Evolutionary conservation across 2,113 vertebrate genomes (phyloP).

Genomic region (Crotalus helleri): DNA sequence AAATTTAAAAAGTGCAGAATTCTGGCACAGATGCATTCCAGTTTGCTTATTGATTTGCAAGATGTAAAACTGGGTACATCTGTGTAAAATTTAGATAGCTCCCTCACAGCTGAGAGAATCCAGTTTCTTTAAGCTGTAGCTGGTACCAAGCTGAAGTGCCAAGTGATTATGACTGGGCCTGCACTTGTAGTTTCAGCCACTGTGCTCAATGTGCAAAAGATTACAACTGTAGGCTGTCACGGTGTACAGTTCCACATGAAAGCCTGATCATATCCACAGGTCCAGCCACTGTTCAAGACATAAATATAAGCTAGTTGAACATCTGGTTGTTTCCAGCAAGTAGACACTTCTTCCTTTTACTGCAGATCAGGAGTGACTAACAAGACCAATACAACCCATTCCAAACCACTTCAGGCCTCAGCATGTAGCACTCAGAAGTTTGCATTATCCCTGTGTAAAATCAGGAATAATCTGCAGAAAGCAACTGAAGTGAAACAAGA

Average conservation of each 20-base stretch:
- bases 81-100: background rate
- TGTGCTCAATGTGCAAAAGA: background rate
- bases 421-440: background rate
- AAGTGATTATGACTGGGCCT: background rate
- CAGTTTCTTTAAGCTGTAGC: background rate
- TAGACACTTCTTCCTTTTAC: background rate
- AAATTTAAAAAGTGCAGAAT: background rate
- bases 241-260: background rate
- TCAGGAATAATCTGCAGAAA: background rate
- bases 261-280: background rate
- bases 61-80: background rate
- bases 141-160: background rate
- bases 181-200: background rate
- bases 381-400: background rate
- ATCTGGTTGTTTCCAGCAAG: background rate
- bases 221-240: background rate
- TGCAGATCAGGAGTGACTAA: background rate
- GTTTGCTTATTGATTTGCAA: background rate
- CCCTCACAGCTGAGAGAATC: background rate
- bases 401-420: background rate
- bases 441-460: fast-evolving
- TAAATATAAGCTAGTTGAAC: background rate
- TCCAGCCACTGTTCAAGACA: background rate
- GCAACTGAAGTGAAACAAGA: background rate
- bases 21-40: background rate